Evolutionary conservation across 2,797 vertebrate genomes (phyloP).

Genomic region (Melanotaenia parkinsoni): DNA sequence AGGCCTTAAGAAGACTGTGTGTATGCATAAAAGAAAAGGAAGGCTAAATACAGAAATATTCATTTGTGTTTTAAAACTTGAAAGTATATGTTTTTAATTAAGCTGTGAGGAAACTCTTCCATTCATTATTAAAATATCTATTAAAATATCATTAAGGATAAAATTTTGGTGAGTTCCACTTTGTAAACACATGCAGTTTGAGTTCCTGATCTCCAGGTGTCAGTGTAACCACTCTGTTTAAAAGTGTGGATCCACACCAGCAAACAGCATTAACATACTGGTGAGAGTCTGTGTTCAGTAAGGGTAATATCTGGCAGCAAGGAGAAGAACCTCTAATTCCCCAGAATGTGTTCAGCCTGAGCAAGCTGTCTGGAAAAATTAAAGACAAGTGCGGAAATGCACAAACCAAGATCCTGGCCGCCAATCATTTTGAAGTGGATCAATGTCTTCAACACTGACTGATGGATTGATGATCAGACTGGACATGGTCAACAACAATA

Average conservation of each 20-base stretch:
- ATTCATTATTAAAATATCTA: background rate
- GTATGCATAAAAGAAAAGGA: background rate
- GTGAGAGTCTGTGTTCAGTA: background rate
- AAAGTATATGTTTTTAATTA: background rate
- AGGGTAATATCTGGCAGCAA: background rate
- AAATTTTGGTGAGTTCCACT: background rate
- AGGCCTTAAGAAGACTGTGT: background rate
- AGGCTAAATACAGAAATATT: background rate
- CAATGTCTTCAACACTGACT: constrained; percentile 9
- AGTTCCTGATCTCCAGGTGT: constrained; percentile 14
- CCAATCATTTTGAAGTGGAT: background rate
- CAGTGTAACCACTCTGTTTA: constrained; percentile 16
- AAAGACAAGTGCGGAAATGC: background rate
- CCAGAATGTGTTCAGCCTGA: background rate
- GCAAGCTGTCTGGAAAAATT: background rate
- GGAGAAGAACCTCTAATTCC: too few relatives aligned
- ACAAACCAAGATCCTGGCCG: background rate
- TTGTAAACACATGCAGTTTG: constrained; percentile 1
- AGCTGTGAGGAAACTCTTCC: too few relatives aligned
- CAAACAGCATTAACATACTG: background rate
- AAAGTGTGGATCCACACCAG: background rate
- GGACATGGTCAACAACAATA: too few relatives aligned
- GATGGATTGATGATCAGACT: constrained; percentile 14
- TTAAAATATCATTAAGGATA: background rate
- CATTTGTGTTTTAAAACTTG: background rate